These are phyloP conservation scores for Apoderus coryli DNA, from an alignment of 2,888 invertebrate species.

Conservation along the genomic window DNA sequence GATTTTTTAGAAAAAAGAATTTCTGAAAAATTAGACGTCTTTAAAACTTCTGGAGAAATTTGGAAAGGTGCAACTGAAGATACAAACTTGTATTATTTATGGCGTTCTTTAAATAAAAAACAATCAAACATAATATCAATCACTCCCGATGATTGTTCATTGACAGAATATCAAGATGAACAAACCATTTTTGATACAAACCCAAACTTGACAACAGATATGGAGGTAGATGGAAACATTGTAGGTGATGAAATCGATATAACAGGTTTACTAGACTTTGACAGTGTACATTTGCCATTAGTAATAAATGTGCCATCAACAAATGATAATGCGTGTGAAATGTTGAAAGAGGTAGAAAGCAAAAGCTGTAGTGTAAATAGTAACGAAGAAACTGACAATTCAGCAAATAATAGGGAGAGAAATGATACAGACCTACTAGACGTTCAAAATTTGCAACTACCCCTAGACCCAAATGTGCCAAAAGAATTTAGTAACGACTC, in stretches of 20 bases:
- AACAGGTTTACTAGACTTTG: slow-evolving; percentile 6
- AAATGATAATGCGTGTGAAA: slow-evolving; percentile 1
- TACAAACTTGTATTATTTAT: slow-evolving; percentile 8
- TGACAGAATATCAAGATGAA: no score
- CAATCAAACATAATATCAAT: no score
- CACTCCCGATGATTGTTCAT: neutral
- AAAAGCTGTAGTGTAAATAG: slow-evolving; percentile 8
- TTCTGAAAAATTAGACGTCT: slow-evolving; percentile 10
- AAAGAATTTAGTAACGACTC: no score
- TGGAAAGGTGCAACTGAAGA: slow-evolving; percentile 11
- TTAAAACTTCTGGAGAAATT: slow-evolving; percentile 9
- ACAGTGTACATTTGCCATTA: neutral
- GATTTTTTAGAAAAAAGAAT: slow-evolving; percentile 11
- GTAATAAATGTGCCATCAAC: slow-evolving; percentile 1
- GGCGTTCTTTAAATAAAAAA: slow-evolving; percentile 6
- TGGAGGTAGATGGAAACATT: slow-evolving; percentile 9
- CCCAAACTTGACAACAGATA: no score
- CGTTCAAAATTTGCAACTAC: no score
- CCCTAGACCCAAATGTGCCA: no score
- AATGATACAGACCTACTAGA: slow-evolving; percentile 5
- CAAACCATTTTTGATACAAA: no score
- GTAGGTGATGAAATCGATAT: slow-evolving; percentile 9
- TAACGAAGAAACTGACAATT: slow-evolving; percentile 5
- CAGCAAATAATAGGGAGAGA: slow-evolving; percentile 4
- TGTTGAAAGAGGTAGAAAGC: slow-evolving; percentile 7